Percentiles rank a stretch among this genome's conserved stretches.
phyloP scores from a whole-genome alignment of 2,888 invertebrate species.

The Bruchidius siliquastri region DNA sequence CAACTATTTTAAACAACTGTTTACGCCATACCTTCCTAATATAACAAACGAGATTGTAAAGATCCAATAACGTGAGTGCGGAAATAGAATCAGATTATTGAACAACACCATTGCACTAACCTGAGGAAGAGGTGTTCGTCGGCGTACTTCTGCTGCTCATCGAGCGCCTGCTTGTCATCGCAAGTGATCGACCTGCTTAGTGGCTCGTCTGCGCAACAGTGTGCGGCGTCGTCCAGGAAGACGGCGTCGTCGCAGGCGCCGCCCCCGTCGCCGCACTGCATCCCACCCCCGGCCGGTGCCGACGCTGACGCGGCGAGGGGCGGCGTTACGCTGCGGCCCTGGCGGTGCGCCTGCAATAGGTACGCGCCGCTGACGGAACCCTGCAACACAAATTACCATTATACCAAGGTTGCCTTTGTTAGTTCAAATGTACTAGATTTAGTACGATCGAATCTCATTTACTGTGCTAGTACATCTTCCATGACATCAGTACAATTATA shows the following conservation, averaged over 20 bases:
- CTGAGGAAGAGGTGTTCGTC: conserved; percentile 67
- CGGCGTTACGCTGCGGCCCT: background rate
- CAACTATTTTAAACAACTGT: no score
- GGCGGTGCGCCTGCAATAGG: background rate
- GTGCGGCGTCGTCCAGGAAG: conserved; percentile 30
- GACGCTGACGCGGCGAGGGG: background rate
- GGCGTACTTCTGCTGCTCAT: conserved; percentile 58
- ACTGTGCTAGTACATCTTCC: no score
- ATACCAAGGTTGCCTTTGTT: no score
- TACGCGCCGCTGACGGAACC: conserved; percentile 56
- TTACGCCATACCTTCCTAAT: no score
- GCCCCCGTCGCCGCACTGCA: conserved; percentile 18
- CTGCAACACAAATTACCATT: background rate
- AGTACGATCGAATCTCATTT: no score
- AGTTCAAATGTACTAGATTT: no score
- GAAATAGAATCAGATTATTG: no score
- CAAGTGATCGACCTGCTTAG: conserved; percentile 30
- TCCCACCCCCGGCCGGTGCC: background rate
- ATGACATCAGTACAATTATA: no score
- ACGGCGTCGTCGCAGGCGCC: conserved; percentile 42
- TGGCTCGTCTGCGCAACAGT: background rate
- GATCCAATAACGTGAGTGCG: no score
- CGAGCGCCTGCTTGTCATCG: conserved; percentile 31
- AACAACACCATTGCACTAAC: conserved; percentile 7
- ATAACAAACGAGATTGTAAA: no score